A percentile compares a stretch with the other conserved stretches of the same genome.
Evolutionary conservation across 2,797 vertebrate species (phyloP).

Genomic region (Lithobates pipiens): DNA sequence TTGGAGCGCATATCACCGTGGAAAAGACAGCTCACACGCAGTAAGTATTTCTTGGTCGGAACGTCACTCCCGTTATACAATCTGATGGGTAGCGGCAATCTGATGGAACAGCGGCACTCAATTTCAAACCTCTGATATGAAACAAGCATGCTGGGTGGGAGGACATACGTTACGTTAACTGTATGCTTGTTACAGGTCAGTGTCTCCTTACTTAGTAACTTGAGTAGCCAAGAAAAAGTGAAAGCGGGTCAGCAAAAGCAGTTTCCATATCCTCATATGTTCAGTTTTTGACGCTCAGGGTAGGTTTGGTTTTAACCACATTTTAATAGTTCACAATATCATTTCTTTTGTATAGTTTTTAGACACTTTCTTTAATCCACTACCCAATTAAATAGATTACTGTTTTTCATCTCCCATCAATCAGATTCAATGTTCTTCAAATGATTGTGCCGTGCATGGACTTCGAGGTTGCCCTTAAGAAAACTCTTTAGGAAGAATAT

Average conservation of each 20-base stretch:
- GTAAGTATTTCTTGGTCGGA: too few species aligned
- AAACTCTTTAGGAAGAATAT: constrained; percentile 35
- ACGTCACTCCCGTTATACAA: too few species aligned
- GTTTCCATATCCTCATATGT: background rate
- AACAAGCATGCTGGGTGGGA: too few species aligned
- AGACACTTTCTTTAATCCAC: background rate
- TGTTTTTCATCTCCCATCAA: constrained; percentile 7
- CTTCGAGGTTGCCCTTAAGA: constrained; percentile 41
- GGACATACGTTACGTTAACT: too few species aligned
- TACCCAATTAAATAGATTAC: constrained; percentile 43
- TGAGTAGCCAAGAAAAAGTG: too few species aligned
- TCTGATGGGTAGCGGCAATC: too few species aligned
- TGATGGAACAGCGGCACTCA: too few species aligned
- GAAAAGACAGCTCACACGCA: too few species aligned
- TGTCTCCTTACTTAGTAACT: too few species aligned
- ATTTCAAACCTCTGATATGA: too few species aligned
- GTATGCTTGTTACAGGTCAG: too few species aligned
- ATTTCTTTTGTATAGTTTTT: constrained; percentile 26
- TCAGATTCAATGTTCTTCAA: constrained; percentile 40
- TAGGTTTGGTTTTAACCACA: constrained; percentile 1
- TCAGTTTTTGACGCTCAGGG: background rate
- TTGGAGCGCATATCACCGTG: too few species aligned
- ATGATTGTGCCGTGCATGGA: constrained; percentile 17
- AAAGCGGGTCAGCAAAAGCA: background rate
- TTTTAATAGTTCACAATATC: background rate